These are phyloP conservation scores for Oopsacas minuta DNA, from an alignment of 37 sponge, comb jelly and placozoan species.

Conservation along the genomic window DNA sequence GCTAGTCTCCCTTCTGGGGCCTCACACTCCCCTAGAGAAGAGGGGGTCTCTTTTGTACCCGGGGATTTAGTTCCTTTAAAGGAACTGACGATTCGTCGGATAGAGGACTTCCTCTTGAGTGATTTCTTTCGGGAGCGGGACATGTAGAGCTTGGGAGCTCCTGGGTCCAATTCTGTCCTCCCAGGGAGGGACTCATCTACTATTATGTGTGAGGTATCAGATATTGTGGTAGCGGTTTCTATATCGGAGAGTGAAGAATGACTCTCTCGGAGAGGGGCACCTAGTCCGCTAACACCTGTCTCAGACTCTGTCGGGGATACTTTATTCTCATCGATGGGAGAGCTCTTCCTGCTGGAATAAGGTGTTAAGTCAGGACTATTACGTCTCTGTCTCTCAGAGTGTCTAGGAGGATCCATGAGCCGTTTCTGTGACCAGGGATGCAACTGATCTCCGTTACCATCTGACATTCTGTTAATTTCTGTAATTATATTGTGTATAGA, in stretches of 20 bases:
- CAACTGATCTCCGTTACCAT: background rate
- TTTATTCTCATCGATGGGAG: background rate
- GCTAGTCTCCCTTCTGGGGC: conserved; percentile 24
- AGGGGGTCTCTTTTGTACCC: conserved; percentile 20
- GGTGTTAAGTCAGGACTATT: background rate
- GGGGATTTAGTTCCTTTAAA: background rate
- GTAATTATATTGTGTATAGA: conserved; percentile 45
- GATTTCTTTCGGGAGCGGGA: background rate
- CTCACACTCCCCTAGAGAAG: conserved; percentile 26
- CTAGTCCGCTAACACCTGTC: background rate
- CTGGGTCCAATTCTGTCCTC: background rate
- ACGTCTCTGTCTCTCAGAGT: background rate
- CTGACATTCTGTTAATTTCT: conserved; percentile 32
- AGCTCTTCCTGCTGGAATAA: background rate
- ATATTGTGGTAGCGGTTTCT: background rate
- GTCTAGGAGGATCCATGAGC: background rate
- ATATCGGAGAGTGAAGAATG: conserved; percentile 1
- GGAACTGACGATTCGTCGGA: background rate
- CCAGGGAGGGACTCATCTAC: background rate
- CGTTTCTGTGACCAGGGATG: background rate
- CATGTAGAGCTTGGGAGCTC: background rate
- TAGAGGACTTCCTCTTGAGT: background rate
- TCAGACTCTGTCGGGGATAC: background rate
- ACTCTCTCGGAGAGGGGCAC: background rate
- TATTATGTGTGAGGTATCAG: background rate